Percentiles rank a stretch among this genome's conserved stretches.
Evolutionary conservation across 2,888 invertebrate genomes (phyloP).

Genomic region (Aricia artaxerxes): DNA sequence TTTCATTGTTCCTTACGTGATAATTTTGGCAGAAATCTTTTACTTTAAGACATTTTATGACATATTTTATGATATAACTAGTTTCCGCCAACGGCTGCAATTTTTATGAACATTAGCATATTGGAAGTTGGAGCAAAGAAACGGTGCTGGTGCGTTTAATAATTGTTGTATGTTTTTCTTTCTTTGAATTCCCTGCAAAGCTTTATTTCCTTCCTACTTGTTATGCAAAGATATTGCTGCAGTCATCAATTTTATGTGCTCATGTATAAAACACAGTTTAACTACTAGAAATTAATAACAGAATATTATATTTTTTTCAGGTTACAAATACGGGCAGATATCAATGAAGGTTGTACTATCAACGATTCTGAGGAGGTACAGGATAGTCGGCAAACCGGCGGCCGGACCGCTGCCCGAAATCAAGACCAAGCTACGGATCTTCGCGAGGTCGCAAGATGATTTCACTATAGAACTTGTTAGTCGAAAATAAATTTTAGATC

Average conservation of each 20-base stretch:
- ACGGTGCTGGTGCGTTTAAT: too few relatives aligned
- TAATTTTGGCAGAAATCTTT: background rate
- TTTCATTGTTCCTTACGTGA: background rate
- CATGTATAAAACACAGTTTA: background rate
- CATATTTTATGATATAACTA: too few relatives aligned
- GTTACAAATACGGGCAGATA: constrained; percentile 19
- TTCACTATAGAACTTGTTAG: background rate
- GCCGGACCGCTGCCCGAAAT: background rate
- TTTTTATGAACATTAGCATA: too few relatives aligned
- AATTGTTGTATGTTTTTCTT: too few relatives aligned
- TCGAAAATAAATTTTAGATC: background rate
- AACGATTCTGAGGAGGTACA: constrained; percentile 11
- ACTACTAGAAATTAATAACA: background rate
- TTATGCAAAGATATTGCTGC: too few relatives aligned
- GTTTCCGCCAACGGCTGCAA: too few relatives aligned
- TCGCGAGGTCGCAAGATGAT: background rate
- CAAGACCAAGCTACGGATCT: background rate
- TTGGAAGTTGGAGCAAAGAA: too few relatives aligned
- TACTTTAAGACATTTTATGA: too few relatives aligned
- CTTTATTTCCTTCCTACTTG: too few relatives aligned
- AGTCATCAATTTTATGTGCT: too few relatives aligned
- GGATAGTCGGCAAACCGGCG: background rate
- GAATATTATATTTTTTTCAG: background rate
- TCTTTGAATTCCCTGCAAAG: too few relatives aligned
- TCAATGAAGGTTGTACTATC: constrained; percentile 12